Evolutionary conservation across 2,113 vertebrate genomes (phyloP), one percentile per base, ranked within the genome.

Genomic region (Phaethornis superciliosus): DNA sequence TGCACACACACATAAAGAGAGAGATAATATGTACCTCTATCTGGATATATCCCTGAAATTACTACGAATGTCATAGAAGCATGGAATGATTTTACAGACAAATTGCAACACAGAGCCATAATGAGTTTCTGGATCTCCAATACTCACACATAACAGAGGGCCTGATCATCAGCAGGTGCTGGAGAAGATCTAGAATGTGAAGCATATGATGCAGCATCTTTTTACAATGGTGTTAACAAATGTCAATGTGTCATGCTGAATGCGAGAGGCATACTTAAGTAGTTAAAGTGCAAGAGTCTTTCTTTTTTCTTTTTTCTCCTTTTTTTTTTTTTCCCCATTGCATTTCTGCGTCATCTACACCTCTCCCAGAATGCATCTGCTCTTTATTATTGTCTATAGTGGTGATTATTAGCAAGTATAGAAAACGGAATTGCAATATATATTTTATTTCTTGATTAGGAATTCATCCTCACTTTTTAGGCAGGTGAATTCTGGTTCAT

Each of bases 81-180:
- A 98, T 94, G 93, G 96, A 95, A 94, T 96, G 93, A 92, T 95
- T 97, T 97, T 95, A 98, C 95, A 97, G 96, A 98, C 97, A 93
- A 96, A 88, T 95, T 95, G 95, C 90, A 98, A 98, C 96, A 97
- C 11, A 97, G 92, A 97, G 94, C 84, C 96, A 96, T 97, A 97
- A 98, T 90, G 95, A 97, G 97, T 95, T 96, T 98, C 97, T 97
- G 97, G 97, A 98, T 98, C 69, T 97, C 98, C 97, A 89, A 98
- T 99, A 99, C 99, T 99, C 99, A 99, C 99, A 99, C 98, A 99
- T 98, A 98, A 99, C 98, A 98, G 90, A 98, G 98, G 98, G 98
- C 99, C 98, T 98, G 98, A 98, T 99, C 98, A 97, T 99, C 99
- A 98, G 98, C 98, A 96, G 99, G 98, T 98, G 98, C 97, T 98